A percentile compares a stretch with the other conserved stretches of the same genome.
These are phyloP conservation scores for Megastigmus dorsalis DNA, from an alignment of 2,888 invertebrate genomes.

Conservation along the genomic window DNA sequence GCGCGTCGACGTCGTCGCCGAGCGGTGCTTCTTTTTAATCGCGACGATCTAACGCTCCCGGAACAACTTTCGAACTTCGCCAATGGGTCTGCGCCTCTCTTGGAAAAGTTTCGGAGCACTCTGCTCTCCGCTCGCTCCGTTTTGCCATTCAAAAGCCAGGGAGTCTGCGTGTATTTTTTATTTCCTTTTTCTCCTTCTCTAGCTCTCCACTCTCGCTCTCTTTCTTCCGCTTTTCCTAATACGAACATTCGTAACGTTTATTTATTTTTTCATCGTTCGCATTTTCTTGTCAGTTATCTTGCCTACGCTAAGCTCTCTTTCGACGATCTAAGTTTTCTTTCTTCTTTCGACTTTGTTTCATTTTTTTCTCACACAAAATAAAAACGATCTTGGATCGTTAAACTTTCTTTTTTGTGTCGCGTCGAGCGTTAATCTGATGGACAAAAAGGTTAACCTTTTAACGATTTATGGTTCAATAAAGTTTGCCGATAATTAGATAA, in stretches of 20 bases:
- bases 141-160: slow-evolving; percentile 25
- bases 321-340: neutral
- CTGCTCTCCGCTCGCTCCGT: neutral
- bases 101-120: neutral
- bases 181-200: neutral
- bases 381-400: neutral
- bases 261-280: neutral
- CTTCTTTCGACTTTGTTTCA: neutral
- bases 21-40: slow-evolving; percentile 28
- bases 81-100: neutral
- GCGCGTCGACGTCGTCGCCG: neutral
- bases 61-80: slow-evolving; percentile 21
- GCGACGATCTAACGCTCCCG: slow-evolving; percentile 17
- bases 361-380: neutral
- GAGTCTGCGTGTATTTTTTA: neutral
- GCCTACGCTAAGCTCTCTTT: neutral
- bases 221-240: neutral
- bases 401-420: neutral
- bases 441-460: neutral
- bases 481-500: neutral
- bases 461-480: neutral
- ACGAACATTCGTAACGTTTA: neutral
- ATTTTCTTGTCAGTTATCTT: neutral
- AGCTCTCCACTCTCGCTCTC: neutral
- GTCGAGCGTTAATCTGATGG: neutral